phyloP scores from a whole-genome alignment of 1,140 invertebrate species.

The Formica selysi region DNA sequence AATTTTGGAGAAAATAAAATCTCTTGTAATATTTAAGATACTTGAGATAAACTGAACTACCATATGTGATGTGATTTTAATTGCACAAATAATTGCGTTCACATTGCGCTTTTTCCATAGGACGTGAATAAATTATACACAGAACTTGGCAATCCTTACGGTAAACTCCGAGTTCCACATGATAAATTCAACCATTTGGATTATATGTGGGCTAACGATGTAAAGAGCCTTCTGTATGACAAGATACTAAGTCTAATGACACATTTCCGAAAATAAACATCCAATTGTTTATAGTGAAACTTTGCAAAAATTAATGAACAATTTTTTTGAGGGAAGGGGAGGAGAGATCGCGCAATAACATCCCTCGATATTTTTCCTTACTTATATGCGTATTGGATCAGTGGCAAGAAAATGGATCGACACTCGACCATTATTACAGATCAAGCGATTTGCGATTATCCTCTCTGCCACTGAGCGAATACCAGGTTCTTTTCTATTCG shows the following conservation, averaged over 20 bases:
- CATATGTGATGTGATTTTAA: not conserved
- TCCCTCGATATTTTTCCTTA: no score
- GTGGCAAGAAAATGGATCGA: no score
- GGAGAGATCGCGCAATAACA: no score
- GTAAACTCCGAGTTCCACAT: slow-evolving; percentile 86
- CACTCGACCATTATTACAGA: no score
- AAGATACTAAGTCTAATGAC: slow-evolving; percentile 70
- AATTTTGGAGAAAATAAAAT: not conserved
- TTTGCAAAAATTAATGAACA: not conserved
- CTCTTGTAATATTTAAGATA: slow-evolving; percentile 3
- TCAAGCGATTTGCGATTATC: no score
- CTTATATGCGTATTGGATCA: no score
- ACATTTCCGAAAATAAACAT: not conserved
- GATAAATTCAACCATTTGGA: slow-evolving; percentile 89
- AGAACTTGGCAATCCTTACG: slow-evolving; percentile 85
- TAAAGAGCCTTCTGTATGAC: slow-evolving; percentile 87
- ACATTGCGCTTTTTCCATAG: slow-evolving; percentile 66
- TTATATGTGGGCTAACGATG: slow-evolving; percentile 89
- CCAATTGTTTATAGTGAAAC: no score
- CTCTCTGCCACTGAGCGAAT: no score
- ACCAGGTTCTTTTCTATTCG: no score
- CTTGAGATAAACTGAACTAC: not conserved
- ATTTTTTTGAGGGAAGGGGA: no score
- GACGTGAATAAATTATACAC: slow-evolving; percentile 80
- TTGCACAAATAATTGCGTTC: not conserved